Base-by-base conservation (phyloP, 2,888 invertebrate genomes). In the Ornithoptera alexandrae region DNA sequence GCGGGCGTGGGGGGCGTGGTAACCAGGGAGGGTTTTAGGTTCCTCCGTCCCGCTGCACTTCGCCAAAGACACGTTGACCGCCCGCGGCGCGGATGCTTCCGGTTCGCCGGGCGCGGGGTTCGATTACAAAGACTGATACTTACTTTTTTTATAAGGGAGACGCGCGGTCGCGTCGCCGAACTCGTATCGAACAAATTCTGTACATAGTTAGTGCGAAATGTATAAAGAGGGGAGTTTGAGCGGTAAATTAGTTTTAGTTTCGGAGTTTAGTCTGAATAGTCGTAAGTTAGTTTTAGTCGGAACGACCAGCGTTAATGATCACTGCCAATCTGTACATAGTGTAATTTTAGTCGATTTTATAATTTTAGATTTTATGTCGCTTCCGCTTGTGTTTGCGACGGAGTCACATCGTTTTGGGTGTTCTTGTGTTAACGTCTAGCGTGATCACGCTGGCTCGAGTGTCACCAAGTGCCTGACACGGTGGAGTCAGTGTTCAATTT, bases 271-370 rank as follows among this genome's bases (percentile, higher is more conserved):
- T 87, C 87, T 84, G 88, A 85, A 74, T 88, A 86, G 76, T 71
- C 73, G 65, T 82, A 84, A 83, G 84, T 77, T 81, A 81, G 80
- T 76, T 76, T 77, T 74, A 77, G 77, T 76, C 72, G 77, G 75
- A 73, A 81, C 89, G 89, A 91, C 91, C 92, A 89, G 92, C 90
- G 87, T 85, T 79, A 79, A 80, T 82, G 80, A 84, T 82, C 91
- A 92, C 91, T 92, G 92, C 91, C 92, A 88, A 87, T 78, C 69
- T 89, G 90, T 91, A 90, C 77, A 90, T 90, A 90, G 80, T 88
- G 86, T 79, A 46, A 71, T 74, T 20, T 64, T 76, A 78, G 75
- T 75, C 62, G 66, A 57, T 75, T 79, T 73, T 72, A 74, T 74
- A 73, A 46, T 74, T 79, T 76, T 77, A 78, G 70, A 66, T 73